Percentiles rank a stretch among this genome's conserved stretches.
These are phyloP conservation scores for Pristis pectinata DNA, from an alignment of 2,797 vertebrate genomes.

Conservation along the genomic window DNA sequence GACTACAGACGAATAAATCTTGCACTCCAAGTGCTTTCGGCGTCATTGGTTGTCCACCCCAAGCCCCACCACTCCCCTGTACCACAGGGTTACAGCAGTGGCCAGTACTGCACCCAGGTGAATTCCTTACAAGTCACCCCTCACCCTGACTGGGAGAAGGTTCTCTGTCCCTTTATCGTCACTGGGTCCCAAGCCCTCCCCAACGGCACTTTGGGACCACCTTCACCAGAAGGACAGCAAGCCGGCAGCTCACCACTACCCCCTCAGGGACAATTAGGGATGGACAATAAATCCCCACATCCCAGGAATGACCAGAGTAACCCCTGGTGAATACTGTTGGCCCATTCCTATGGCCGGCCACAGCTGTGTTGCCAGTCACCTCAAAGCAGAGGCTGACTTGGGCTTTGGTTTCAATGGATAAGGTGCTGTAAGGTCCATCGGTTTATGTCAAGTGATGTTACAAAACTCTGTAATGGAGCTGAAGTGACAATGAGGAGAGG, in stretches of 20 bases:
- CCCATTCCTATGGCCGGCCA: background rate
- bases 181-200: too few species aligned
- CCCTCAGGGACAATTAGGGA: too few species aligned
- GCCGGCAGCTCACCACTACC: too few species aligned
- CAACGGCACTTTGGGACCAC: too few species aligned
- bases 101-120: background rate
- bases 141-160: too few species aligned
- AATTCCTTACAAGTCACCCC: too few species aligned
- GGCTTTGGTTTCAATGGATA: background rate
- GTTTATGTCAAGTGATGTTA: background rate
- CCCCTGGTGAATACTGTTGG: background rate
- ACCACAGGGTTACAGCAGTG: background rate
- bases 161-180: too few species aligned
- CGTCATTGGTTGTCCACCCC: background rate
- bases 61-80: background rate
- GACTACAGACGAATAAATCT: background rate
- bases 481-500: background rate
- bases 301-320: too few species aligned
- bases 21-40: background rate
- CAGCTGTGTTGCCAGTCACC: background rate
- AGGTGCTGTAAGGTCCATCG: background rate
- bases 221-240: too few species aligned
- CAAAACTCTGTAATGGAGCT: background rate
- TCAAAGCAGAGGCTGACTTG: background rate
- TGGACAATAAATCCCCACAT: too few species aligned